Conservation (phyloP, 35 echinoderm and acorn worm species). For the Ophiothrix spiculata region DNA sequence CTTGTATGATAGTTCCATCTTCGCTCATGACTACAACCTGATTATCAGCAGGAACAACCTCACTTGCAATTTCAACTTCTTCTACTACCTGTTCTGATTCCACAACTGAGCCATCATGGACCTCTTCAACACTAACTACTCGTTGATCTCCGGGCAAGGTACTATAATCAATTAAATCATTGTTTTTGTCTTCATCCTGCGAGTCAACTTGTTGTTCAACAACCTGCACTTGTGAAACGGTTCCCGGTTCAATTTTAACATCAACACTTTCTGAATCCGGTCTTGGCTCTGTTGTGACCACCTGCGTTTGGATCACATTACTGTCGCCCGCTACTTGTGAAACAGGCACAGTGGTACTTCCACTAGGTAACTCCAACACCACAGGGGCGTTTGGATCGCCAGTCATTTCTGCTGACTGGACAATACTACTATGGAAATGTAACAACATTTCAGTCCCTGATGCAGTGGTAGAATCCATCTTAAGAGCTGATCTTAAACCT, state of each 20-base stretch:
- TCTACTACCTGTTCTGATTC: not conserved
- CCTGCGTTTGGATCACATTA: not conserved
- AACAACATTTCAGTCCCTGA: constrained; percentile 11
- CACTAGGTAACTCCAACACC: not conserved
- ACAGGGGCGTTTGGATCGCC: not conserved
- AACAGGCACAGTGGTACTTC: not conserved
- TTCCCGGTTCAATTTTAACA: too few species aligned
- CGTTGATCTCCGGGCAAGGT: too few species aligned
- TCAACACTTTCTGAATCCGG: too few species aligned
- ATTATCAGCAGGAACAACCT: not conserved
- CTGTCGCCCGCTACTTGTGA: not conserved
- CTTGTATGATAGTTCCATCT: not conserved
- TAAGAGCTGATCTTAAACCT: not conserved
- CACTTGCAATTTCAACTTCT: not conserved
- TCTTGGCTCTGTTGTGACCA: not conserved
- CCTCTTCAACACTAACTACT: too few species aligned
- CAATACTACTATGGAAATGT: constrained; percentile 8
- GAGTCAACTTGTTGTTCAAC: too few species aligned
- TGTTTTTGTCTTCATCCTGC: too few species aligned
- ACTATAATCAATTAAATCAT: too few species aligned
- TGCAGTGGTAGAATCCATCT: not conserved
- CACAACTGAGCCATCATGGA: too few species aligned
- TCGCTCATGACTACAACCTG: not conserved
- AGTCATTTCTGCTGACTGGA: not conserved
- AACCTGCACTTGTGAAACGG: too few species aligned